Conservation (phyloP, 1,140 invertebrate genomes). For the Trissolcus basalis region DNA sequence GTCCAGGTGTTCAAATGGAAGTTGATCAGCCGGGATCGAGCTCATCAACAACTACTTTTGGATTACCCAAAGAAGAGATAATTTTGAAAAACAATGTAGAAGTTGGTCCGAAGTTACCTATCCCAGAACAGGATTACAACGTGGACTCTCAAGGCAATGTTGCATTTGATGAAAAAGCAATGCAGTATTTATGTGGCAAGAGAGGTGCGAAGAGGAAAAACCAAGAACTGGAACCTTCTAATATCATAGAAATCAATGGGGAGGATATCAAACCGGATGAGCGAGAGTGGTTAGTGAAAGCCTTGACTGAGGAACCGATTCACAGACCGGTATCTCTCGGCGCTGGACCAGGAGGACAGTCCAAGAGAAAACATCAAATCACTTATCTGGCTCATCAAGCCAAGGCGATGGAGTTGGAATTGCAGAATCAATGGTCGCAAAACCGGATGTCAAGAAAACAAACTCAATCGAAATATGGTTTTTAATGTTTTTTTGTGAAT, state of each 20-base stretch:
- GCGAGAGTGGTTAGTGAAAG: slow-evolving; percentile 87
- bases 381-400: slow-evolving; percentile 96
- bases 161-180: slow-evolving; percentile 73
- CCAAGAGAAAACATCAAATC: slow-evolving; percentile 92
- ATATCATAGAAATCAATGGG: slow-evolving; percentile 89
- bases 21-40: slow-evolving; percentile 14
- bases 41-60: slow-evolving; percentile 64
- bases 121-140: slow-evolving; percentile 75
- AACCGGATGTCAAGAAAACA: slow-evolving; percentile 89
- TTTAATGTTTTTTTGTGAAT: slow-evolving; percentile 13
- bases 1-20: neutral
- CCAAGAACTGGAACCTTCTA: slow-evolving; percentile 75
- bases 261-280: slow-evolving; percentile 88
- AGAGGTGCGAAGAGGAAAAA: slow-evolving; percentile 75
- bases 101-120: slow-evolving; percentile 72
- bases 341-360: slow-evolving; percentile 68
- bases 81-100: slow-evolving; percentile 71
- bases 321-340: slow-evolving; percentile 72
- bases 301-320: slow-evolving; percentile 84
- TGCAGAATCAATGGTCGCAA: slow-evolving; percentile 95
- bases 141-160: slow-evolving; percentile 71
- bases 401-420: slow-evolving; percentile 93
- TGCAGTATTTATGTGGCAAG: slow-evolving; percentile 72
- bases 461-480: slow-evolving; percentile 80
- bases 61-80: slow-evolving; percentile 71